Evolutionary conservation across 2,888 invertebrate genomes (phyloP), one percentile per base, ranked within the genome.

Genomic region (Cybosia mesomella): DNA sequence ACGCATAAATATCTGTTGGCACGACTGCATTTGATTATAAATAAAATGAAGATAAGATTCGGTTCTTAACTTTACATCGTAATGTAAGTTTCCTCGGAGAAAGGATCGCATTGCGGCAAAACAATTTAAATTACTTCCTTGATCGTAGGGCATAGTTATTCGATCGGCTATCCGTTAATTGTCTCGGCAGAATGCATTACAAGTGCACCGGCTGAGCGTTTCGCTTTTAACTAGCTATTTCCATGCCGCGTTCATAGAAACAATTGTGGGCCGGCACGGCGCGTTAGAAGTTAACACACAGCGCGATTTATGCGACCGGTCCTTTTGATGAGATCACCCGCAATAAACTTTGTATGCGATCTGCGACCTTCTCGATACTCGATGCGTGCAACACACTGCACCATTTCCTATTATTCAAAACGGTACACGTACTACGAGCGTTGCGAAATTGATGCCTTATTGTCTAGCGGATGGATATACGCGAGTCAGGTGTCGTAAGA

Each of bases 211-310:
- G 79, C 81, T 81, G 82, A 83, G 77, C 83, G 84, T 84, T 84
- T 80, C 81, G 79, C 81, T 80, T 86, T 88, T 89, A 91, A 92
- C 89, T 86, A 87, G 89, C 90, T 89, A 93, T 93, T 93, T 92
- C 91, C 90, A 92, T 90, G 95, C 95, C 86, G 92, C 91, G 90
- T 96, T 96, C 95, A 95, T 93, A 95, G 92, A 91, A 92, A 92
- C 93, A 93, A 95, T 95, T 91, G 95, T 90, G 85, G 92, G 92
- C 91, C 90, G 93, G 93, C 89, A 93, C 94, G 91, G 93, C 87
- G 90, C 91, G 95, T 94, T 93, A 95, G 92, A 92, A 90, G 90
- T 93, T 95, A 82, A 94, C 92, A 94, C 91, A 92, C 93, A 92
- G 89, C 89, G 85, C 90, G 88, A 90, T 93, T 95, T 91, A 95